These are phyloP conservation scores for Sula dactylatra DNA, from an alignment of 2,113 vertebrate species.

Conservation along the genomic window DNA sequence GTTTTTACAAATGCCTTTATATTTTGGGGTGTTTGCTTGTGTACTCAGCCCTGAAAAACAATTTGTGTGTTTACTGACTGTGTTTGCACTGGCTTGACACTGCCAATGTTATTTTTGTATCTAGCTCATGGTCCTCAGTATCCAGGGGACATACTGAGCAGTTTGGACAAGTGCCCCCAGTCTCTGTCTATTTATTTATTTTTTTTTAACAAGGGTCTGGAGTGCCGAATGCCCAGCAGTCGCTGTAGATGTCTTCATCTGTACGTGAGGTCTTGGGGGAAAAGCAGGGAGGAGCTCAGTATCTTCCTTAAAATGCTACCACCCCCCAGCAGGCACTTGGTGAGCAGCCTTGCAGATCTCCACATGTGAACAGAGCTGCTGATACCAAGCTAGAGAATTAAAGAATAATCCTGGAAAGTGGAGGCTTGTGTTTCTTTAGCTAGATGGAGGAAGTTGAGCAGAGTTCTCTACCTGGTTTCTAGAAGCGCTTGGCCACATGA, in stretches of 20 bases:
- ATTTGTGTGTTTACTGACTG: neutral
- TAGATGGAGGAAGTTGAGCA: neutral
- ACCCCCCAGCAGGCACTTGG: rapidly evolving
- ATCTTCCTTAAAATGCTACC: neutral
- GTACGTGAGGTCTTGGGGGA: neutral
- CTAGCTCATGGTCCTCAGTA: neutral
- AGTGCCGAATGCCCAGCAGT: neutral
- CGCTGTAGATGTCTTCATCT: neutral
- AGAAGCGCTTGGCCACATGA: neutral
- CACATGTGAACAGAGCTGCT: neutral
- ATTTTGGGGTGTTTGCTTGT: neutral
- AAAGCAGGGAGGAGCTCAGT: neutral
- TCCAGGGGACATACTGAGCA: neutral
- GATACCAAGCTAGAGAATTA: neutral
- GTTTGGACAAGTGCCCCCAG: neutral
- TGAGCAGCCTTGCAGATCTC: neutral
- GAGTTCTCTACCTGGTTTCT: neutral
- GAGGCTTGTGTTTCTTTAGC: neutral
- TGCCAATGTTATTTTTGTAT: neutral
- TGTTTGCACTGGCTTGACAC: neutral
- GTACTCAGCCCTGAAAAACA: neutral
- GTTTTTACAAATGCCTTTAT: neutral
- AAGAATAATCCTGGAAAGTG: neutral
- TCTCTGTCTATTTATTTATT: neutral
- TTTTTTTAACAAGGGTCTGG: too few species aligned